phyloP scores from a whole-genome alignment of 2,888 invertebrate species.

The Hololepta plana region DNA sequence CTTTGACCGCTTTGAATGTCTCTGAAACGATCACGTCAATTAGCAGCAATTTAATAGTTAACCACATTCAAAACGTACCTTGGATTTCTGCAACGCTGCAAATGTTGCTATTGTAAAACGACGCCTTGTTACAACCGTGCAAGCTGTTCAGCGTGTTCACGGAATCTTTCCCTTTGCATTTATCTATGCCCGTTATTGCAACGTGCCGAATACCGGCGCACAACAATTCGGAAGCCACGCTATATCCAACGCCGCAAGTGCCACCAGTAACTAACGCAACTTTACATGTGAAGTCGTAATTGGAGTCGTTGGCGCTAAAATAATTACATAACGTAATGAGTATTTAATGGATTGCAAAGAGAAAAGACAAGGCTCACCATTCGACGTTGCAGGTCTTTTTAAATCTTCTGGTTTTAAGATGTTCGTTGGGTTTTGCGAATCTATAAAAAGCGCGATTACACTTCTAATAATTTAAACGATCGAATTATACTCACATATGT shows the following conservation, averaged over 20 bases:
- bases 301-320: too few relatives aligned
- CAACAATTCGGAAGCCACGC: slow-evolving; percentile 27
- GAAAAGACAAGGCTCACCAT: too few relatives aligned
- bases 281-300: too few relatives aligned
- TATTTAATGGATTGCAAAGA: too few relatives aligned
- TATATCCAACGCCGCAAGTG: slow-evolving; percentile 27
- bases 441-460: too few relatives aligned
- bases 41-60: neutral
- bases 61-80: slow-evolving; percentile 12
- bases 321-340: too few relatives aligned
- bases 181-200: slow-evolving; percentile 17
- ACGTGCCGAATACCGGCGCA: slow-evolving; percentile 24
- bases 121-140: slow-evolving; percentile 19
- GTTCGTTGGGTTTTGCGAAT: too few relatives aligned
- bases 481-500: too few relatives aligned
- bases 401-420: too few relatives aligned
- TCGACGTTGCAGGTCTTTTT: too few relatives aligned
- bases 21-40: slow-evolving; percentile 12
- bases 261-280: slow-evolving; percentile 30
- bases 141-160: slow-evolving; percentile 17
- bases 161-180: slow-evolving; percentile 18
- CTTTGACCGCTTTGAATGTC: slow-evolving; percentile 13
- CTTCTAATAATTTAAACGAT: too few relatives aligned
- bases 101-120: slow-evolving; percentile 20
- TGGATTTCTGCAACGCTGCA: slow-evolving; percentile 19